Percentiles rank a stretch among this genome's conserved stretches.
phyloP scores from a whole-genome alignment of 2,888 invertebrate genomes.

The Pegoplata infirma region DNA sequence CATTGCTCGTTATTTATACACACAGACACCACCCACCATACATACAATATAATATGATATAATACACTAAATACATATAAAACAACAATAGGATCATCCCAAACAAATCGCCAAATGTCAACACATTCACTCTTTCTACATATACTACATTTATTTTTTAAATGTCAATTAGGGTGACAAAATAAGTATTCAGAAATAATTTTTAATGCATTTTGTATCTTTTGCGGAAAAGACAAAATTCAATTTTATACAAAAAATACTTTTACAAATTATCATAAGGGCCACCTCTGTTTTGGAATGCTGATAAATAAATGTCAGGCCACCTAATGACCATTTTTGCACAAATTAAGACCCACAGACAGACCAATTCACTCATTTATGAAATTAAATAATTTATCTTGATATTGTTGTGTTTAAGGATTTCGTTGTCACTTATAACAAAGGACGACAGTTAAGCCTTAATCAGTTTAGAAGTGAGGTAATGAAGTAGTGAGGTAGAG shows the following conservation, averaged over 20 bases:
- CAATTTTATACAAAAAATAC: no score
- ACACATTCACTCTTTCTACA: background rate
- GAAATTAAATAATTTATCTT: slow-evolving; percentile 27
- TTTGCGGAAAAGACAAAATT: no score
- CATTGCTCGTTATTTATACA: background rate
- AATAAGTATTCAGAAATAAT: no score
- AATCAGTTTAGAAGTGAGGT: no score
- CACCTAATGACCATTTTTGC: no score
- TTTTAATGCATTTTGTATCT: no score
- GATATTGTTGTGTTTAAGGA: background rate
- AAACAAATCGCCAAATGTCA: background rate
- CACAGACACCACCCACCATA: background rate
- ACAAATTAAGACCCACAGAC: no score
- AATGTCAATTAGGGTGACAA: background rate
- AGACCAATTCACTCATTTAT: slow-evolving; percentile 17
- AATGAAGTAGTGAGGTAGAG: no score
- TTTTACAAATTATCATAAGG: no score
- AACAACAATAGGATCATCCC: background rate
- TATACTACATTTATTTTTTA: background rate
- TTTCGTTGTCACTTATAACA: background rate
- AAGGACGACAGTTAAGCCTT: no score
- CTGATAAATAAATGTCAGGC: no score
- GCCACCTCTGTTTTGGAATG: no score
- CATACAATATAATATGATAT: background rate
- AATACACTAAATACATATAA: background rate